phyloP scores from a whole-genome alignment of 2,113 vertebrate species.

The Stercorarius parasiticus region DNA sequence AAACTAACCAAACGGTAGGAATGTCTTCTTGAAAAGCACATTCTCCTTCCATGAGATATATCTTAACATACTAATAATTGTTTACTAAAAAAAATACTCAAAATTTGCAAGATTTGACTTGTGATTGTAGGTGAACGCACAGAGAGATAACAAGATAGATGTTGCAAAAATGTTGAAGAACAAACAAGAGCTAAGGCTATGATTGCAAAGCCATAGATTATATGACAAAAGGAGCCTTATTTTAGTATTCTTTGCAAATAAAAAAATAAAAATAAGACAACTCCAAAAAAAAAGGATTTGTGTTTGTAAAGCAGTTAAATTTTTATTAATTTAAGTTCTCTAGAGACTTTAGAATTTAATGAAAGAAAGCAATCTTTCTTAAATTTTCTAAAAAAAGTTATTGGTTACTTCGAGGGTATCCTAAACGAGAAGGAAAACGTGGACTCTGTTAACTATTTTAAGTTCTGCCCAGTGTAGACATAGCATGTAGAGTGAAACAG shows the following conservation, averaged over 20 bases:
- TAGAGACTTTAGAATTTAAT: not conserved
- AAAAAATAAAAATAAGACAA: rapidly evolving
- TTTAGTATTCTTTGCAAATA: not conserved
- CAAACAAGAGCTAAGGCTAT: not conserved
- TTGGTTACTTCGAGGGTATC: not conserved
- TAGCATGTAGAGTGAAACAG: not conserved
- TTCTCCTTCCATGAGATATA: not conserved
- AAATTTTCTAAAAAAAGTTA: not conserved
- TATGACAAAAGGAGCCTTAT: not conserved
- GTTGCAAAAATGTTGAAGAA: not conserved
- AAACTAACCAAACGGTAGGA: not conserved
- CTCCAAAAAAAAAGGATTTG: not conserved
- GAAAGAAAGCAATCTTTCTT: not conserved
- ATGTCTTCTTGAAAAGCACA: not conserved
- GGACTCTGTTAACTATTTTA: not conserved
- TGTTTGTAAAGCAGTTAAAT: rapidly evolving
- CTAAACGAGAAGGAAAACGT: not conserved
- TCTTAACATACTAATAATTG: not conserved
- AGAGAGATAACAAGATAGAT: not conserved
- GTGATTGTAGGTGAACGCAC: not conserved
- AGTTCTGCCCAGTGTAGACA: not conserved
- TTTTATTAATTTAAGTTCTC: not conserved
- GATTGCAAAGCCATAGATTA: not conserved
- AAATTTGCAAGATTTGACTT: not conserved
- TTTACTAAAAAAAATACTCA: not conserved